Evolutionary conservation across 1,140 invertebrate genomes (phyloP).

Genomic region (Anthonomus grandis): DNA sequence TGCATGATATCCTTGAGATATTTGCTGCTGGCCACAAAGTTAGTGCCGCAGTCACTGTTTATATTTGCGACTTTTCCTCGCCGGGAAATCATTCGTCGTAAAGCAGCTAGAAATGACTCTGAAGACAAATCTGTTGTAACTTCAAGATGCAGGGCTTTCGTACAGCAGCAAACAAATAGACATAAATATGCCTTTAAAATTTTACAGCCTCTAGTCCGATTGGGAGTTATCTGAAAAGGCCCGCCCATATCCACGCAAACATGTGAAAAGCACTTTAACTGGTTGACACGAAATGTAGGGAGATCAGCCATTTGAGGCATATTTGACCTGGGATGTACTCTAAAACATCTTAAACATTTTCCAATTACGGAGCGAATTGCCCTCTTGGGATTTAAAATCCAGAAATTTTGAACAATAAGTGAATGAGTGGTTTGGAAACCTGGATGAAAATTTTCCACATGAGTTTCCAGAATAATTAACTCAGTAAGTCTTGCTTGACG

Average conservation of each 20-base stretch:
- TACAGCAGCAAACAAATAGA: conserved; percentile 7
- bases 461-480: too few relatives aligned
- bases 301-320: not conserved
- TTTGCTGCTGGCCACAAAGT: conserved; percentile 17
- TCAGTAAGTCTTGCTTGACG: too few relatives aligned
- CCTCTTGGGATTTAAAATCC: too few relatives aligned
- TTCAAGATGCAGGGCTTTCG: conserved; percentile 8
- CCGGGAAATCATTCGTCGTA: conserved; percentile 5
- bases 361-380: too few relatives aligned
- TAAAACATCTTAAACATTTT: too few relatives aligned
- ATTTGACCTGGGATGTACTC: too few relatives aligned
- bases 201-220: not conserved
- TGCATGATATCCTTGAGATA: conserved; percentile 1
- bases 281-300: not conserved
- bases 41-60: conserved; percentile 22
- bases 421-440: too few relatives aligned
- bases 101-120: not conserved
- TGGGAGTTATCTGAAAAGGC: conserved; percentile 1
- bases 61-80: conserved; percentile 8
- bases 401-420: too few relatives aligned
- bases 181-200: conserved; percentile 5
- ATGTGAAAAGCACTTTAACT: not conserved
- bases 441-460: too few relatives aligned
- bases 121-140: not conserved
- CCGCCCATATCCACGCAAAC: not conserved